phyloP scores from a whole-genome alignment of 2,797 vertebrate genomes.

The Thunnus albacares region DNA sequence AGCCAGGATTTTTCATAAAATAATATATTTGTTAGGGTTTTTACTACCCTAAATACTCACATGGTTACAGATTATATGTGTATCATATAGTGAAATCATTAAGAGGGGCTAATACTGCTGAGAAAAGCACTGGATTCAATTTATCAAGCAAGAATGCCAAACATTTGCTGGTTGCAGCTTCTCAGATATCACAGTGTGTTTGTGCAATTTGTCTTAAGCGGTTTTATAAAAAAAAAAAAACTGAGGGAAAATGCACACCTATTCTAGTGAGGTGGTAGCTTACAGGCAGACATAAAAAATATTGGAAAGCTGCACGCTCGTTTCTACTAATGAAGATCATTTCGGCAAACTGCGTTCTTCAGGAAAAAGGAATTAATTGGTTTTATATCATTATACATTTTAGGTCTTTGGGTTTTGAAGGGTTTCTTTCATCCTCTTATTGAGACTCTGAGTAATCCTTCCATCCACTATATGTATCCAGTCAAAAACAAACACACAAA shows the following conservation, averaged over 20 bases:
- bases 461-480: neutral
- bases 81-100: conserved; percentile 32
- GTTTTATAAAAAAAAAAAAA: neutral
- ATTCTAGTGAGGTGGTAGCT: neutral
- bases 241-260: neutral
- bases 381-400: neutral
- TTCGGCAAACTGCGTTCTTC: neutral
- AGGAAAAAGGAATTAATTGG: neutral
- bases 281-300: neutral
- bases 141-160: conserved; percentile 8
- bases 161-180: neutral
- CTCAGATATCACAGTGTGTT: neutral
- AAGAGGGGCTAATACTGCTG: conserved; percentile 10
- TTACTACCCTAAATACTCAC: conserved; percentile 16
- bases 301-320: neutral
- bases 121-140: conserved; percentile 9
- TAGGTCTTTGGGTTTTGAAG: neutral
- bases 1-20: conserved; percentile 9
- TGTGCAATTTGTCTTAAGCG: neutral
- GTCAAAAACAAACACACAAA: neutral
- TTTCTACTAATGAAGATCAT: neutral
- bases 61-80: conserved; percentile 8
- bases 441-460: neutral
- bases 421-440: too few species aligned
- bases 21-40: conserved; percentile 26